These are phyloP conservation scores for Oscheius sp. DNA, from an alignment of 2,888 invertebrate genomes.

Conservation along the genomic window DNA sequence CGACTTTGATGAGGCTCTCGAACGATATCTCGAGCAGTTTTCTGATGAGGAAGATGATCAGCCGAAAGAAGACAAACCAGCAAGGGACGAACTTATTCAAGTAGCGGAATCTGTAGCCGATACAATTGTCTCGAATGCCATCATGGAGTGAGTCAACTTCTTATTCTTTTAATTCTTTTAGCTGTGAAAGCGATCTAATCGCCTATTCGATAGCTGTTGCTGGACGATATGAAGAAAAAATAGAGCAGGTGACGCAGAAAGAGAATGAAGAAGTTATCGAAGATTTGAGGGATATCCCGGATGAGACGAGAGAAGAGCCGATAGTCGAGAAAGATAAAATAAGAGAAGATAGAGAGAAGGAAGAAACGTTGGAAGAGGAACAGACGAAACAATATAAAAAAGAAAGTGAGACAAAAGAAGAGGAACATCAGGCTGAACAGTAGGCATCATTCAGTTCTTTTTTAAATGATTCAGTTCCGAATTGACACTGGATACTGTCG, in stretches of 20 bases:
- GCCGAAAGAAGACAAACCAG: not conserved
- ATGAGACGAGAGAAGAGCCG: no score
- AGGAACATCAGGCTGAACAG: no score
- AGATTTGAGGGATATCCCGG: no score
- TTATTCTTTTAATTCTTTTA: not conserved
- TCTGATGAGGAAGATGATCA: not conserved
- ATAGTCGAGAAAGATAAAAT: no score
- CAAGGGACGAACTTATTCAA: not conserved
- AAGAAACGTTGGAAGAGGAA: no score
- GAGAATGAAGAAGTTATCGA: no score
- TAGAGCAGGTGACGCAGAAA: no score
- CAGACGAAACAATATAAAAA: no score
- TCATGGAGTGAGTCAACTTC: not conserved
- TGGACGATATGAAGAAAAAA: not conserved
- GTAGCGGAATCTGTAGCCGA: slow-evolving; percentile 3
- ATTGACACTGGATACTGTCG: not conserved
- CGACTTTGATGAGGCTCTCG: not conserved
- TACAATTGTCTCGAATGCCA: not conserved
- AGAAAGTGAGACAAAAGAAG: not conserved
- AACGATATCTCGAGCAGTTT: not conserved
- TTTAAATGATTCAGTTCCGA: not conserved
- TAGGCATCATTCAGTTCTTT: not conserved
- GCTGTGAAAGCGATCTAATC: not conserved
- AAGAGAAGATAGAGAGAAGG: no score
- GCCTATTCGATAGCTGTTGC: not conserved